Base-by-base conservation (phyloP, 2,113 vertebrate species). In the Tenrec ecaudatus region DNA sequence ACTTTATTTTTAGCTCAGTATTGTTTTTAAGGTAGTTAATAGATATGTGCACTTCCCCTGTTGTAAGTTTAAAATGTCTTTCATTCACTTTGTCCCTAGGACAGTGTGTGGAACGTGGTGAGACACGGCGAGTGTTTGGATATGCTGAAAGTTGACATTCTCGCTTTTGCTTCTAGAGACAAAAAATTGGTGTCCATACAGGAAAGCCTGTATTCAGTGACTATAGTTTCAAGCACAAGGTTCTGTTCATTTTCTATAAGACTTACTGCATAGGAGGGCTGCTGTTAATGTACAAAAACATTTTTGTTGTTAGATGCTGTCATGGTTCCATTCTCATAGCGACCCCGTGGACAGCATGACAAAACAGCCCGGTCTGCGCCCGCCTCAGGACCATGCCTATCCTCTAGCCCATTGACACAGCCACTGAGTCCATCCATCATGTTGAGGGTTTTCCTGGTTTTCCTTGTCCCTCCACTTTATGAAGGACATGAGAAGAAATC, bases 71-170 rank as follows among this genome's bases (percentile, higher is more conserved):
- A 36, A 84, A 80, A 29, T 53, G 79, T 81, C 31, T 90, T 87
- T 25, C 31, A 62, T 69, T 93, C 86, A 47, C 23, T 91, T 82
- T 64, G 12, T 82, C 17, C 38, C 4, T 80, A 36, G 12, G 90
- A 17, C 11, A 62, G 79, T 94, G n/a, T 91, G 23, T 82, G 1
- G 12, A 53, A 14, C 47, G 11, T 53, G 47, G 47, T 71, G 68
- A 93, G 82, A 81, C 17, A 66, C n/a, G 33, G 40, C 78, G 25
- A 86, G 3, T 71, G 17, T 92, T 89, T 27, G 89, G 73, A 94
- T 86, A 76, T 23, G 82, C 31, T 62, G n/a, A 92, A 9, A 78
- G 38, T 4, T 76, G 38, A 71, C 25, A 69, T 73, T 12, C 77
- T 15, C 10, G 31, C 68, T 79, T 80, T 94, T 86, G 15, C 73